Evolutionary conservation across 2,113 vertebrate genomes (phyloP), one percentile per base, ranked within the genome.

Genomic region (Trichomycterus rosablanca): DNA sequence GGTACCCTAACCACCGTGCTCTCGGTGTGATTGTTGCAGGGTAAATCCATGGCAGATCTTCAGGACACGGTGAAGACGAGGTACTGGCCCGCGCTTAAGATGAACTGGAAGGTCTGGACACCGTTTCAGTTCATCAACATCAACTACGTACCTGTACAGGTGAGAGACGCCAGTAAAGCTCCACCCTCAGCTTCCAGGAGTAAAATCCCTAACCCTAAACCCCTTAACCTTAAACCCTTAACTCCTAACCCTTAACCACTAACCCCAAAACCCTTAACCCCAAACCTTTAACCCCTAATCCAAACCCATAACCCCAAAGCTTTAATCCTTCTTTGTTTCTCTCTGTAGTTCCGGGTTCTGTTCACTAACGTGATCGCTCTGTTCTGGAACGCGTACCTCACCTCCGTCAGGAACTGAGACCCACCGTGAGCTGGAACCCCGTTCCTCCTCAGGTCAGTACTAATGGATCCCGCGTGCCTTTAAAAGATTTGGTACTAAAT

Each of bases 71-170:
- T 92, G 56, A 81, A 67, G 53, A 69, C 18, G 4, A 71, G 80
- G 42, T 93, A 91, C 74, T 93, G 90, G 91, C 71, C 80, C 1
- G 84, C 91, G 1, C 72, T 95, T 49, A 88, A 86, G 75, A 90
- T 89, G 88, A 93, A 93, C 70, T 93, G 92, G 92, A 89, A 84
- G 76, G 79, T 92, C 9, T 93, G 91, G 92, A 93, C 92, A 0
- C 91, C 90, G 0, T 79, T 91, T 70, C 92, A 93, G 79, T 92
- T 92, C 22, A 71, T 93, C 42, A 95, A 93, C 42, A 57, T 95
- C 73, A 91, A 87, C 78, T 93, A 90, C 18, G 77, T 93, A 57
- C 90, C 92, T 58, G 63, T 89, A 23, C 89, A 93, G 89, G 92
- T 93, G 69, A 67, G 70, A n/a, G 3, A 20, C 7, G 37, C 26